phyloP scores from a whole-genome alignment of 2,113 vertebrate species.

The Upupa epops region DNA sequence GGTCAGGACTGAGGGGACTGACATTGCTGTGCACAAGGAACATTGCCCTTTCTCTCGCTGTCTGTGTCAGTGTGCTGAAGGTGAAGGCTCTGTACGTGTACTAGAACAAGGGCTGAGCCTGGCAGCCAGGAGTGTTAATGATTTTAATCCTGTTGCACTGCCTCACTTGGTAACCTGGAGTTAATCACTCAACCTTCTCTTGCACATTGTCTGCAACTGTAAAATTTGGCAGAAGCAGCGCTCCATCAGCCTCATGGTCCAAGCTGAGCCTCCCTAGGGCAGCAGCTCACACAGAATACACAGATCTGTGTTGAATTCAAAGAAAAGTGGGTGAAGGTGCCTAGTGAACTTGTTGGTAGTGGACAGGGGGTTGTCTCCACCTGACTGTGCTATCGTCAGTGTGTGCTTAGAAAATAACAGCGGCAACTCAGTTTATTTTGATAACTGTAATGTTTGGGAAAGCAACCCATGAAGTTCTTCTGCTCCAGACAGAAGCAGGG shows the following conservation, averaged over 20 bases:
- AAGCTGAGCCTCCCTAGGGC: neutral
- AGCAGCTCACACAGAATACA: neutral
- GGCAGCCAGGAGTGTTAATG: neutral
- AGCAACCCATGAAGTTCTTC: neutral
- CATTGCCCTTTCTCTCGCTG: neutral
- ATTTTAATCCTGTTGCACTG: neutral
- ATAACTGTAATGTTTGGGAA: neutral
- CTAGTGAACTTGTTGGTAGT: neutral
- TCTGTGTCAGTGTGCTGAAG: neutral
- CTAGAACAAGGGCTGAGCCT: neutral
- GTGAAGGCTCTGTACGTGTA: neutral
- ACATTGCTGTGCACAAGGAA: neutral
- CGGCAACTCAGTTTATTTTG: neutral
- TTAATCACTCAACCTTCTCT: conserved; percentile 29
- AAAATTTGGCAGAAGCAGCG: conserved; percentile 15
- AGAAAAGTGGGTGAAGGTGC: neutral
- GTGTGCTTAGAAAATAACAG: neutral
- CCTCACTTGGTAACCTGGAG: neutral
- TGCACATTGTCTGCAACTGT: conserved; percentile 36
- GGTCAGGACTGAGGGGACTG: neutral
- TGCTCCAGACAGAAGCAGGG: neutral
- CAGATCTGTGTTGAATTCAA: neutral
- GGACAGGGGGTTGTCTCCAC: neutral
- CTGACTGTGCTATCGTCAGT: neutral
- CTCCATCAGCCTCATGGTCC: neutral